Base-by-base conservation (phyloP, 2,797 vertebrate species). In the Pangasius krempfi region DNA sequence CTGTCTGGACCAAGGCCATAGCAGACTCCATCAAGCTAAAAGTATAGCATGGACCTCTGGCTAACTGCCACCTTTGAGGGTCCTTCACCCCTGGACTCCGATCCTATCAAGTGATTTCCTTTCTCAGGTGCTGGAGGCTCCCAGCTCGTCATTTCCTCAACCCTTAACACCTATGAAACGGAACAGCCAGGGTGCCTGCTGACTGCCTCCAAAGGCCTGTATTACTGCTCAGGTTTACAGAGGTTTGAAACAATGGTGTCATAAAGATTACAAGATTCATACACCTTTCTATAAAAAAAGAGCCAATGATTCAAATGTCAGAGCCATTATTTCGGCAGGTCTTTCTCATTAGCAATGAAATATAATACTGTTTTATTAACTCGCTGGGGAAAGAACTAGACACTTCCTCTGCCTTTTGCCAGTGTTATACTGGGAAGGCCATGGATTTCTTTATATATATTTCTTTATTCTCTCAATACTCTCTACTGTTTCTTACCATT, bases 51-150 rank as follows among this genome's bases (percentile, higher is more conserved):
- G 73, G 85, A 40, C 87, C 83, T 54, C 73, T 89, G 76, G 90
- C 82, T 87, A 89, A 84, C 58, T 87, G 87, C 40, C 89, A 86
- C 64, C 86, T 90, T 90, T 92, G 62, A 91, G 86, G 86, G 88
- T 92, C 86, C 79, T 83, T 90, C 87, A 85, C 79, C 62, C 75
- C 87, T 91, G 91, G 91, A 91, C 92, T 94, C 89, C 88, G 94
- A 93, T 80, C 87, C 33, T 86, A 93, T 94, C 93, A 93, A 96
- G 91, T 89, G 91, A 90, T 94, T 94, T 95, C 73, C 64, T 94
- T 92, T 93, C 92, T 94, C 93, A 94, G 91, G 86, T 92, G 92
- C 80, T 47, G 92, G 92, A 92, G 81, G 89, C 73, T 93, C 87
- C 16, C 78, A 52, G 47, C 89, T 90, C 76, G 88, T 40, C 75